A percentile compares a stretch with the other conserved stretches of the same genome.
Evolutionary conservation across 1,140 invertebrate genomes (phyloP).

Genomic region (Physella acuta): DNA sequence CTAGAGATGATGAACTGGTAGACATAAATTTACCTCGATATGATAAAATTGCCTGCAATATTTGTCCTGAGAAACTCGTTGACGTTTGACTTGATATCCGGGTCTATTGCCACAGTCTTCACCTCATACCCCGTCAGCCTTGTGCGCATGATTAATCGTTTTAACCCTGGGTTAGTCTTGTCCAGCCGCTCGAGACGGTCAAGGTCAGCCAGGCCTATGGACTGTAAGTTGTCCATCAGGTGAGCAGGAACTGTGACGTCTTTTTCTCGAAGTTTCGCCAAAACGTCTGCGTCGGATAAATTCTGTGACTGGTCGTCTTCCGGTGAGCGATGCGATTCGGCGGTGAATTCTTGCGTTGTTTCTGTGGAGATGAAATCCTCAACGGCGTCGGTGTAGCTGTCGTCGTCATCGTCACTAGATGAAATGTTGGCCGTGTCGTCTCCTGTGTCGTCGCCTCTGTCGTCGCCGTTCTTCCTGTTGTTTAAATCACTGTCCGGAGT

Average conservation of each 20-base stretch:
- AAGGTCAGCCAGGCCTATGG: neutral
- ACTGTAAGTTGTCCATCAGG: neutral
- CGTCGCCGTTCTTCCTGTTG: too few relatives aligned
- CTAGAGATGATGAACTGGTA: too few relatives aligned
- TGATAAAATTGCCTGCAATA: constrained; percentile 25
- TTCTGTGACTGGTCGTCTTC: too few relatives aligned
- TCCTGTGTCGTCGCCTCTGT: too few relatives aligned
- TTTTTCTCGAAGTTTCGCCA: neutral
- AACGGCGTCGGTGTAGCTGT: too few relatives aligned
- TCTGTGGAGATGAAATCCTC: too few relatives aligned
- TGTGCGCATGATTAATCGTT: constrained; percentile 13
- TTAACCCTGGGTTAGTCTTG: constrained; percentile 2
- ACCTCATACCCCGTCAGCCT: constrained; percentile 32
- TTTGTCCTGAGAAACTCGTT: constrained; percentile 31
- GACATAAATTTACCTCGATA: constrained; percentile 6
- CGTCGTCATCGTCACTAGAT: too few relatives aligned
- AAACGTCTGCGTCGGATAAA: neutral
- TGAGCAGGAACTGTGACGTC: neutral
- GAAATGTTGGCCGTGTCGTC: too few relatives aligned
- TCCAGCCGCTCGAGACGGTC: neutral
- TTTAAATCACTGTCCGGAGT: too few relatives aligned
- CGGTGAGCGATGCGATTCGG: too few relatives aligned
- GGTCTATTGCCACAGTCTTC: constrained; percentile 28
- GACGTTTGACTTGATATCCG: constrained; percentile 35
- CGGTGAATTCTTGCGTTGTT: too few relatives aligned